Percentiles rank a stretch among this genome's conserved stretches.
These are phyloP conservation scores for Trogon melanurus DNA, from an alignment of 2,113 vertebrate species.

Conservation along the genomic window DNA sequence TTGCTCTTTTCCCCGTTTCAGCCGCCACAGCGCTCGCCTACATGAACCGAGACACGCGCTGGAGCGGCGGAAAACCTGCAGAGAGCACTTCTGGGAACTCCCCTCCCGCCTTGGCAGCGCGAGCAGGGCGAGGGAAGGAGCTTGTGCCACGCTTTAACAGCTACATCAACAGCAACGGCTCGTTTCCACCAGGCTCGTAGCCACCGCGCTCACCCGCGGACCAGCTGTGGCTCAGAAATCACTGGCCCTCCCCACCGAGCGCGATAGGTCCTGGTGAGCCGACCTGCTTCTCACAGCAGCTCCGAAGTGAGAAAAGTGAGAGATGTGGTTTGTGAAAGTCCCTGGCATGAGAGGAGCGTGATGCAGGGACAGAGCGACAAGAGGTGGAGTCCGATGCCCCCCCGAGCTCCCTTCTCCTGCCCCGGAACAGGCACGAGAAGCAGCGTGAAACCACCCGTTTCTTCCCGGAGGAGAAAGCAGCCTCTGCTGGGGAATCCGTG, in stretches of 20 bases:
- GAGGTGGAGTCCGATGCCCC: background rate
- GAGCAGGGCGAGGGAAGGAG: background rate
- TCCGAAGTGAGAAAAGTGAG: accelerated
- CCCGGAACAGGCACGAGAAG: background rate
- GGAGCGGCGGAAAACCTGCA: background rate
- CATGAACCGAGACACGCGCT: background rate
- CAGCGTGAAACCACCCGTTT: accelerated
- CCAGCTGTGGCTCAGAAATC: background rate
- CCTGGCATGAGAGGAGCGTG: background rate
- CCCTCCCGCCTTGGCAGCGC: background rate
- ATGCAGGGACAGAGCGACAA: accelerated
- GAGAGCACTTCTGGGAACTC: background rate
- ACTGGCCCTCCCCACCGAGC: background rate
- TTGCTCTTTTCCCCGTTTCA: background rate
- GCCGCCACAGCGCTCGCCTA: background rate
- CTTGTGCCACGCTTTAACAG: background rate
- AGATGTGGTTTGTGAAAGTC: background rate
- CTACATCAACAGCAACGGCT: background rate
- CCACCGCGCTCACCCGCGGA: accelerated
- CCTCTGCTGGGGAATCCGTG: background rate
- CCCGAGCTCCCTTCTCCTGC: background rate
- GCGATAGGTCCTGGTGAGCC: accelerated
- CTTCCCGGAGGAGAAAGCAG: background rate
- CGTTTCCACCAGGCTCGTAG: accelerated
- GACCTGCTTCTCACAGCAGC: background rate